Conservation (phyloP, 2,888 invertebrate species). For the Dorcus hopei region DNA sequence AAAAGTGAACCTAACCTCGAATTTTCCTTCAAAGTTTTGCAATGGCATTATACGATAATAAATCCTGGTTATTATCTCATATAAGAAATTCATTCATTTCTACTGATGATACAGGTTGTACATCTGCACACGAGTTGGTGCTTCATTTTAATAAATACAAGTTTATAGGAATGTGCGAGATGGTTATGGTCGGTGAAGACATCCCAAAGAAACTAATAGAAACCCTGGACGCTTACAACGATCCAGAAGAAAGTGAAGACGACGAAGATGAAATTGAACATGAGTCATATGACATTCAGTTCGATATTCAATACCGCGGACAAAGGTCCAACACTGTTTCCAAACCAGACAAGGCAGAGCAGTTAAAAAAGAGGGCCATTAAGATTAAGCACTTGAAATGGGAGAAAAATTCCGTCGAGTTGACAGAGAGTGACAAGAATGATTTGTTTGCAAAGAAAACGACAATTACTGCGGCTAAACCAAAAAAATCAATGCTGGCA, state of each 20-base stretch:
- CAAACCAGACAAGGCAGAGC: constrained; percentile 83
- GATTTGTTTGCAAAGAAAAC: constrained; percentile 59
- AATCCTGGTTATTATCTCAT: constrained; percentile 88
- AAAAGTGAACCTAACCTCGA: too few species aligned
- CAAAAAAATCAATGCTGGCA: constrained; percentile 62
- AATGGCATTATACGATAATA: constrained; percentile 95
- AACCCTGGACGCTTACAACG: constrained; percentile 65
- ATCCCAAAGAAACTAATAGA: constrained; percentile 62
- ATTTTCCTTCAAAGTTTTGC: too few species aligned
- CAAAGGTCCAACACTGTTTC: constrained; percentile 86
- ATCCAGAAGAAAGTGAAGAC: constrained; percentile 73
- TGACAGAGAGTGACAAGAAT: constrained; percentile 58
- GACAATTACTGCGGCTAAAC: constrained; percentile 34
- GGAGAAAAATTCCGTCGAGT: constrained; percentile 56
- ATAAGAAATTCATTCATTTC: constrained; percentile 93
- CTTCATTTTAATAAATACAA: not conserved
- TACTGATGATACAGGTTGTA: constrained; percentile 78
- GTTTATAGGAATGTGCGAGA: constrained; percentile 76
- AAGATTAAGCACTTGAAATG: constrained; percentile 75
- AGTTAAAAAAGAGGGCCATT: constrained; percentile 75
- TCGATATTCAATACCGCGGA: constrained; percentile 48
- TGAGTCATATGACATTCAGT: constrained; percentile 66
- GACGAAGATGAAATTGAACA: constrained; percentile 69
- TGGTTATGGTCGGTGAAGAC: constrained; percentile 84
- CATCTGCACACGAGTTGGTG: not conserved